These are phyloP conservation scores for Catotricha subobsoleta DNA, from an alignment of 2,888 invertebrate genomes.

Conservation along the genomic window DNA sequence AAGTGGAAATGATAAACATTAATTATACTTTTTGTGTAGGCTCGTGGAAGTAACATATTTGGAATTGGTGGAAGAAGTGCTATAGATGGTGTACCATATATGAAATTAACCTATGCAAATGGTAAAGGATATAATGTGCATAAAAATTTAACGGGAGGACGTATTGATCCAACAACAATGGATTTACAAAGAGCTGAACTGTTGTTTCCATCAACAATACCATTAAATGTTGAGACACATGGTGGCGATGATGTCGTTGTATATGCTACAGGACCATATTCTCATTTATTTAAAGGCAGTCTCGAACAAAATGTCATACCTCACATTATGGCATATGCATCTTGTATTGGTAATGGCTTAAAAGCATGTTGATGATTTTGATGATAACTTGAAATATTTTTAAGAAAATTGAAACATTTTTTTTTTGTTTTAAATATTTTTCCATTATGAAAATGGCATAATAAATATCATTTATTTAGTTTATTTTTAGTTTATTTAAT, in stretches of 20 bases:
- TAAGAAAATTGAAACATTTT: too few species aligned
- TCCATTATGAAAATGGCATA: too few species aligned
- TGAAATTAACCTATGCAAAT: constrained; percentile 55
- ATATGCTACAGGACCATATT: constrained; percentile 58
- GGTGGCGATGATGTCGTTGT: constrained; percentile 67
- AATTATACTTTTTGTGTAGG: too few species aligned
- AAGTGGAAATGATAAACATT: constrained; percentile 21
- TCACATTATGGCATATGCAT: constrained; percentile 52
- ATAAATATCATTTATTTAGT: too few species aligned
- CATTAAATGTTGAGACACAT: constrained; percentile 44
- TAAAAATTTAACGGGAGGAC: constrained; percentile 10
- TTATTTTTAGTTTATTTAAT: too few species aligned
- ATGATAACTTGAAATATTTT: too few species aligned
- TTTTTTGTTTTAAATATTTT: too few species aligned
- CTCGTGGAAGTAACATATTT: constrained; percentile 31
- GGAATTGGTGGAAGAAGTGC: constrained; percentile 27
- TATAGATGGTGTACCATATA: constrained; percentile 38
- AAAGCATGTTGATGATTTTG: too few species aligned
- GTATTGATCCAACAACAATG: constrained; percentile 20
- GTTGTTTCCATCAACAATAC: constrained; percentile 40
- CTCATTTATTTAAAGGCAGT: constrained; percentile 61
- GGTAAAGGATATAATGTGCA: constrained; percentile 38
- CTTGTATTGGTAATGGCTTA: constrained; percentile 47
- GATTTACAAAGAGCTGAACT: constrained; percentile 15
- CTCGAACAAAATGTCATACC: constrained; percentile 66